Percentiles rank a stretch among this genome's conserved stretches.
These are phyloP conservation scores for Thaumatotibia leucotreta DNA, from an alignment of 1,140 invertebrate species.

Conservation along the genomic window DNA sequence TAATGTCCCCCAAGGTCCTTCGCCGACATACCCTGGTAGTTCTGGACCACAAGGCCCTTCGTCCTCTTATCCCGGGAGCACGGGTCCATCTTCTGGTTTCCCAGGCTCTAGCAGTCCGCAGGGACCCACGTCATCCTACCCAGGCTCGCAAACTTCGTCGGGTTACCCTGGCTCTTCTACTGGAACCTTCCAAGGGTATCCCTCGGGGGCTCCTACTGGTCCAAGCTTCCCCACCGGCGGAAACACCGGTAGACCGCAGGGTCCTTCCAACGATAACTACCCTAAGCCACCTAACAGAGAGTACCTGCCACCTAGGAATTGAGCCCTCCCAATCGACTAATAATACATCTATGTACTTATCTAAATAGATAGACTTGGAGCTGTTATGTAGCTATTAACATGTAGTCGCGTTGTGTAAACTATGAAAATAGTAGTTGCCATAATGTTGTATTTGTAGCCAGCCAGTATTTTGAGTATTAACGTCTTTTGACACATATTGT, in stretches of 20 bases:
- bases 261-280: constrained; percentile 26
- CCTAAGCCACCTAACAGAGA: constrained; percentile 74
- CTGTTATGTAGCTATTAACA: not conserved
- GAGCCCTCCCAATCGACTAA: constrained; percentile 15
- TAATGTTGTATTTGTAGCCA: constrained; percentile 26
- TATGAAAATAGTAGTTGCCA: constrained; percentile 13
- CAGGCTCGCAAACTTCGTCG: constrained; percentile 70
- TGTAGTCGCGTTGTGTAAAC: not conserved
- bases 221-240: constrained; percentile 52
- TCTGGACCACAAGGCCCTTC: constrained; percentile 75
- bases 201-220: constrained; percentile 66
- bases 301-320: constrained; percentile 77
- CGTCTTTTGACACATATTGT: not conserved
- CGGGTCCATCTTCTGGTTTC: constrained; percentile 80
- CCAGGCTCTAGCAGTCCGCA: constrained; percentile 51
- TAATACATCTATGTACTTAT: constrained; percentile 3
- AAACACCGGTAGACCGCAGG: constrained; percentile 32
- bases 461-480: constrained; percentile 20
- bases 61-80: constrained; percentile 77
- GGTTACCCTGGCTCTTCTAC: constrained; percentile 48
- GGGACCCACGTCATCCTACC: constrained; percentile 39
- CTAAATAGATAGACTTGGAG: constrained; percentile 29
- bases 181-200: constrained; percentile 55
- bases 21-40: constrained; percentile 42
- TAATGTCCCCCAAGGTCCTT: constrained; percentile 40